These are phyloP conservation scores for Plecturocebus donacophilus DNA, from an alignment of 2,113 vertebrate genomes.

Conservation along the genomic window DNA sequence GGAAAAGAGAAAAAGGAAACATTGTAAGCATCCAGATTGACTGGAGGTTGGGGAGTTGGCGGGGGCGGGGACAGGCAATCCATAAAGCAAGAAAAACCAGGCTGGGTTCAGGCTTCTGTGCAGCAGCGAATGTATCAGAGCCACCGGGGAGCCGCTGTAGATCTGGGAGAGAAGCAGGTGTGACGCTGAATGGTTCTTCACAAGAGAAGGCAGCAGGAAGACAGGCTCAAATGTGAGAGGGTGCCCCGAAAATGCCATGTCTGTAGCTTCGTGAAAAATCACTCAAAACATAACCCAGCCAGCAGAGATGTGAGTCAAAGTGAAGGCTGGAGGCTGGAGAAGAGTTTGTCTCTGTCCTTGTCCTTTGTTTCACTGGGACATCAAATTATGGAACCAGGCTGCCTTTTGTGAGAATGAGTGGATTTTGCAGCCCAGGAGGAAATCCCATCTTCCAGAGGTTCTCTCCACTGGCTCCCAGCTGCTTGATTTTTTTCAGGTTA, in stretches of 20 bases:
- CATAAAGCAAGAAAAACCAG: not conserved
- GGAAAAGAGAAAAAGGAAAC: not conserved
- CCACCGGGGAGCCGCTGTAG: not conserved
- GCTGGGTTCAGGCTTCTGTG: not conserved
- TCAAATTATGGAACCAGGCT: not conserved
- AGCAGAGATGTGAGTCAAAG: not conserved
- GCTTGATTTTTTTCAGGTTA: too few relatives aligned
- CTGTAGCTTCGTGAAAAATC: fast-evolving
- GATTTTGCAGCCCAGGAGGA: not conserved
- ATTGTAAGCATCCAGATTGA: not conserved
- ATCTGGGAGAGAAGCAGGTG: too few relatives aligned
- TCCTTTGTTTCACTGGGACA: not conserved
- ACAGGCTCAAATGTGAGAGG: fast-evolving
- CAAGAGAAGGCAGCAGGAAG: not conserved
- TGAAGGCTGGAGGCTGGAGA: not conserved
- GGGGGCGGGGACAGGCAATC: too few relatives aligned
- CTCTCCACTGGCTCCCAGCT: fast-evolving
- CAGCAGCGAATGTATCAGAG: not conserved
- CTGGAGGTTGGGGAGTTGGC: not conserved
- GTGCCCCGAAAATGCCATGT: not conserved
- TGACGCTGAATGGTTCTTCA: fast-evolving
- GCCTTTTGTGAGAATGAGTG: not conserved
- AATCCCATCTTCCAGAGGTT: not conserved
- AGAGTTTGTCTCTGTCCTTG: not conserved
- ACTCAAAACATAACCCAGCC: fast-evolving